Percentiles rank a stretch among this genome's conserved stretches.
These are phyloP conservation scores for Carterocephalus palaemon DNA, from an alignment of 2,888 invertebrate species.

Conservation along the genomic window DNA sequence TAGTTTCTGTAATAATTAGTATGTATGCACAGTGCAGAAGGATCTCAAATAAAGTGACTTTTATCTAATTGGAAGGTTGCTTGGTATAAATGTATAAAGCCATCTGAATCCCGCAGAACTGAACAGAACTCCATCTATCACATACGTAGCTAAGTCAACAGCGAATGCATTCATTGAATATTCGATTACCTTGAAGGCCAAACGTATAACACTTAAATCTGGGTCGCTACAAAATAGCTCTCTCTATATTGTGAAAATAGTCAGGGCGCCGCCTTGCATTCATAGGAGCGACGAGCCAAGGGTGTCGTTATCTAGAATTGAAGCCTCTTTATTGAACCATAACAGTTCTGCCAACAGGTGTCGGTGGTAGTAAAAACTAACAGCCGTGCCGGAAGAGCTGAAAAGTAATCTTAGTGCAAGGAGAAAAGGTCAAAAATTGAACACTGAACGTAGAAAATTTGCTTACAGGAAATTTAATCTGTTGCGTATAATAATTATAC, in stretches of 20 bases:
- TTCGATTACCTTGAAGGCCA: slow-evolving; percentile 9
- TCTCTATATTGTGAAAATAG: no score
- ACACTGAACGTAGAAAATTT: slow-evolving; percentile 7
- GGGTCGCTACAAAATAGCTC: slow-evolving; percentile 15
- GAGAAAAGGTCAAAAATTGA: slow-evolving; percentile 3
- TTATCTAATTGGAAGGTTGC: no score
- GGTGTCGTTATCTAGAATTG: slow-evolving; percentile 51
- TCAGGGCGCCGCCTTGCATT: slow-evolving; percentile 21
- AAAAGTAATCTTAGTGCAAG: slow-evolving; percentile 14
- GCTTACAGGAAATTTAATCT: slow-evolving; percentile 14
- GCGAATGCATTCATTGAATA: slow-evolving; percentile 6
- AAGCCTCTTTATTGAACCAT: slow-evolving; percentile 62
- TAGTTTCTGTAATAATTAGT: no score
- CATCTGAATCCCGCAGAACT: no score
- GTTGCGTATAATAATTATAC: slow-evolving; percentile 13
- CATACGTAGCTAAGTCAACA: neutral
- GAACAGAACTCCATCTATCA: no score
- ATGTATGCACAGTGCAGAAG: no score
- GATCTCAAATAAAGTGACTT: no score
- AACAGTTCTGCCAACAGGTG: slow-evolving; percentile 66
- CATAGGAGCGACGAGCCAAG: slow-evolving; percentile 38
- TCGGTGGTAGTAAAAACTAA: slow-evolving; percentile 32
- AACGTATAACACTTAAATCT: slow-evolving; percentile 21
- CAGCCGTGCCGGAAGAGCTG: slow-evolving; percentile 3
- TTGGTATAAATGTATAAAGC: no score